phyloP scores from a whole-genome alignment of 92 coral and sea anemone genomes.

The Palythoa grandis region DNA sequence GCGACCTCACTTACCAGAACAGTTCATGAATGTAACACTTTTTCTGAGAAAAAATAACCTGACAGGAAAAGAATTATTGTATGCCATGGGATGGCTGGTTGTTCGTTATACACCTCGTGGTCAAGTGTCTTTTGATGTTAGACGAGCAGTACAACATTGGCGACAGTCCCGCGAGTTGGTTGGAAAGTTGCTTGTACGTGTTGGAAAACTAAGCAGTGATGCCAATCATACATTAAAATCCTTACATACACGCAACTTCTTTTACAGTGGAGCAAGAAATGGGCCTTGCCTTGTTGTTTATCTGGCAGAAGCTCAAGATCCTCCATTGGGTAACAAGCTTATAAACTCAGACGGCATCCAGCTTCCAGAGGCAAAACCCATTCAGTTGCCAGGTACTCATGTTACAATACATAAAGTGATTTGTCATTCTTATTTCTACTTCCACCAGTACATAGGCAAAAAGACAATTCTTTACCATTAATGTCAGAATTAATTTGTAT shows the following conservation, averaged over 20 bases:
- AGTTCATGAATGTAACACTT: slow-evolving; percentile 10
- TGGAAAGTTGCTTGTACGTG: slow-evolving; percentile 11
- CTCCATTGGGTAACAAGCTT: background rate
- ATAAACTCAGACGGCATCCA: background rate
- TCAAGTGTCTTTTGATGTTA: background rate
- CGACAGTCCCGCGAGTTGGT: background rate
- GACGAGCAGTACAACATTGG: slow-evolving; percentile 10
- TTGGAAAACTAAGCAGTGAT: background rate
- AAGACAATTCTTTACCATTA: no score
- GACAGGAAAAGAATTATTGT: background rate
- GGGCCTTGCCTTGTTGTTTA: slow-evolving; percentile 13
- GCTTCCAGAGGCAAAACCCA: background rate
- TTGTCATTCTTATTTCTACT: background rate
- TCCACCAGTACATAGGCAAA: no score
- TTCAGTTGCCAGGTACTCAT: background rate
- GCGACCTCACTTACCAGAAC: background rate
- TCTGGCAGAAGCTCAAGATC: background rate
- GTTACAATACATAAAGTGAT: background rate
- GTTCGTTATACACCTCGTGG: background rate
- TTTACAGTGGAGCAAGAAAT: background rate
- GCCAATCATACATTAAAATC: background rate
- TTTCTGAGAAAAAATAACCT: background rate
- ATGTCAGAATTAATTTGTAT: no score
- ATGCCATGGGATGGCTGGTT: background rate
- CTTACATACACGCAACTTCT: background rate